Evolutionary conservation across 2,888 invertebrate genomes (phyloP), one percentile per base, ranked within the genome.

Genomic region (Escarpia spicata): DNA sequence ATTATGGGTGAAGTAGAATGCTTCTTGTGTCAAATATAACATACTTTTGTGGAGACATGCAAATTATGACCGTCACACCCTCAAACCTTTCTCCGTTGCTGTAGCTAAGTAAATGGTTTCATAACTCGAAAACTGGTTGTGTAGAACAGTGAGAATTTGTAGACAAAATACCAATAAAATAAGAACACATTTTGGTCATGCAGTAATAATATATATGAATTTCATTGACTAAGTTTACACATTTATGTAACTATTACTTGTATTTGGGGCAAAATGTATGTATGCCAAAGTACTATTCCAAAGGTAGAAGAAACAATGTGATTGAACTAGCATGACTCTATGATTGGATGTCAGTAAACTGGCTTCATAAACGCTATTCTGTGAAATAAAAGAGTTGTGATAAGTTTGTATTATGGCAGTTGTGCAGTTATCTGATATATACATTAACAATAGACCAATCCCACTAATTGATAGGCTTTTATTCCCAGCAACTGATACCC

Each of bases 271-370:
- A 52, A 52, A 52, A 75, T 75, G 75, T 75, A 26, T 75, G 75
- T n/a, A 6, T 75, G 75, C 75, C 75, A 75, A 60, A n/a, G n/a
- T 75, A 75, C 75, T 75, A 75, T 75, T 75, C 75, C 75, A 75
- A 75, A 75, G 75, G 75, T 75, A 52, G 15, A 52, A 52, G 52
- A 52, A 9, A 52, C 4, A 75, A 75, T 75, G 75, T 75, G 52
- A 12, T 75, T 75, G 26, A 75, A 75, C 75, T 75, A 26, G 26
- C 26, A 19, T n/a, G 75, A 75, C 75, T 6, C 19, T 26, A 6
- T 75, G 75, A 52, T 52, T 75, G 75, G 6, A 75, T 4, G n/a
- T 75, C 75, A 26, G 26, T 75, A n/a, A n/a, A 75, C 19, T n/a
- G 75, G 52, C 52, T 52, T 52, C 52, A 52, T 4, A 75, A n/a